Evolutionary conservation across 2,888 invertebrate genomes (phyloP).

Genomic region (Eucera pruinosa): DNA sequence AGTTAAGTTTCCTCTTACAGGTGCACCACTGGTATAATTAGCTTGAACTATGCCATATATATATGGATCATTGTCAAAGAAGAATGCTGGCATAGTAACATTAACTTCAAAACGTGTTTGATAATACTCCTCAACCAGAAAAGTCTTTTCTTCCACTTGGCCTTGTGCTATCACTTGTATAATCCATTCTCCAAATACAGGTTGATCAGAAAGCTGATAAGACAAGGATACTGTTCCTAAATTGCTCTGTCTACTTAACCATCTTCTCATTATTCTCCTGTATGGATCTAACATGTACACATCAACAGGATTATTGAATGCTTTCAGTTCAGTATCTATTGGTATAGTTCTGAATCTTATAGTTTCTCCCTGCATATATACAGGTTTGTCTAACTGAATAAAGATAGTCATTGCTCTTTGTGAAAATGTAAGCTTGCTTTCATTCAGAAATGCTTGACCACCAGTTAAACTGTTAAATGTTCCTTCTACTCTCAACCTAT

Average conservation of each 20-base stretch:
- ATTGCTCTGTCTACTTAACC: constrained; percentile 96
- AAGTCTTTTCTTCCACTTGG: constrained; percentile 93
- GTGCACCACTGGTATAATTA: constrained; percentile 97
- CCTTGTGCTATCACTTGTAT: constrained; percentile 95
- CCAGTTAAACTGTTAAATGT: constrained; percentile 91
- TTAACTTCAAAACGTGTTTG: constrained; percentile 98
- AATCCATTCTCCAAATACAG: constrained; percentile 96
- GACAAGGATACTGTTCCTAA: constrained; percentile 96
- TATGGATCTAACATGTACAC: constrained; percentile 96
- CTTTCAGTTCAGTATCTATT: constrained; percentile 95
- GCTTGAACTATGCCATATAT: constrained; percentile 95
- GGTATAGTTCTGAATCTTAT: constrained; percentile 95
- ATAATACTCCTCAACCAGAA: constrained; percentile 97
- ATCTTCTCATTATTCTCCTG: constrained; percentile 94
- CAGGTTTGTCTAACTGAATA: constrained; percentile 97
- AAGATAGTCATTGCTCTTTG: constrained; percentile 97
- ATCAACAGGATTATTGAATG: constrained; percentile 95
- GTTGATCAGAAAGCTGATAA: constrained; percentile 96
- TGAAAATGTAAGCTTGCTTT: constrained; percentile 93
- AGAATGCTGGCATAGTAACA: constrained; percentile 97
- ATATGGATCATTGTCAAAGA: constrained; percentile 93
- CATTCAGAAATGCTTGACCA: constrained; percentile 95
- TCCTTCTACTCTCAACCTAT: constrained; percentile 93
- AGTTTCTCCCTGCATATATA: constrained; percentile 96
- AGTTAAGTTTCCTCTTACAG: constrained; percentile 95